Evolutionary conservation across 2,888 invertebrate genomes (phyloP), one percentile per base, ranked within the genome.

Genomic region (Tholera decimalis): DNA sequence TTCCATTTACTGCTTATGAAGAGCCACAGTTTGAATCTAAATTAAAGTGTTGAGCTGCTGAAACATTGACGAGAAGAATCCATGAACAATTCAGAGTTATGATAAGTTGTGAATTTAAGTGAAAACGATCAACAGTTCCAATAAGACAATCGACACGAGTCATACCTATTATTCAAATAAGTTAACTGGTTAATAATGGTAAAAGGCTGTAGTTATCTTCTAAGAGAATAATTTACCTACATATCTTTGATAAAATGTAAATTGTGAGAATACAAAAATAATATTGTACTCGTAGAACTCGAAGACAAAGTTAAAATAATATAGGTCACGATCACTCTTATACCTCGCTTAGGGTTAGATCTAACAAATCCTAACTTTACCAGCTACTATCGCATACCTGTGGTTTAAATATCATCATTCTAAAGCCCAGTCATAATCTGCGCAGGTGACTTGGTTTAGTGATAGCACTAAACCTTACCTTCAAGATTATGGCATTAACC

Each of bases 1-100:
- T 59, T 67, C 59, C 26, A 74, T 77, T 69, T 69, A 70, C 68
- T 76, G 61, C 60, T 55, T 77, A 77, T 73, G 71, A 80, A 75
- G 66, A 71, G 9, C 44, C 54, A 43, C 39, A 41, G 28, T 57
- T 73, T 46, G 53, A 54, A 73, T 61, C 39, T 41, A 24, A 66
- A 73, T 66, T 26, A 53, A 56, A 28, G 11, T 59, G 39, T 66
- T 66, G 28, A 50, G 18, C 18, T 47, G 22, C 33, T 51, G 35
- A 49, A 56, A 35, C 22, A 54, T 70, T 49, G 69, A 54, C n/a
- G 41, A n/a, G 24, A 30, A 33, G 22, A 50, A 51, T 67, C 1
- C 22, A 8, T 28, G n/a, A 58, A 51, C 68, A 39, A 35, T 33
- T 7, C 15, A 37, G 20, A 46, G 13, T 47, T 18, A 28, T 18